These are phyloP conservation scores for Caradrina kadenii DNA, from an alignment of 2,888 invertebrate species.

Conservation along the genomic window DNA sequence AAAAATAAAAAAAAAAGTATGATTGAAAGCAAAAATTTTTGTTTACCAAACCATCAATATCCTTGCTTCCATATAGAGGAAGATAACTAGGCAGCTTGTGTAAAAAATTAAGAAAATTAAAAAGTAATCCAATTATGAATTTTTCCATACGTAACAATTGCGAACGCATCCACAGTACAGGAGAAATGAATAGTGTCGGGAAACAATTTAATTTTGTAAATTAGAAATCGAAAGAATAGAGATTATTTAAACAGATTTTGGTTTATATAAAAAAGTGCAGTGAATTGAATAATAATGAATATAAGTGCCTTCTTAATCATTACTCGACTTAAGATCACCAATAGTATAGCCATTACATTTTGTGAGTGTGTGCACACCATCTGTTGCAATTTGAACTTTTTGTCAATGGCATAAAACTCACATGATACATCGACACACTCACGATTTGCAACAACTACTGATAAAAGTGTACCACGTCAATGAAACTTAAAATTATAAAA, in stretches of 20 bases:
- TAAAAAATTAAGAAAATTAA: constrained; percentile 67
- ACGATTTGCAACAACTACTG: too few species aligned
- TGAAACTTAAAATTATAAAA: neutral
- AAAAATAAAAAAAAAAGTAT: neutral
- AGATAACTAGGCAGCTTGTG: constrained; percentile 94
- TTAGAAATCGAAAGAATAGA: too few species aligned
- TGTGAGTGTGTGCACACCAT: too few species aligned
- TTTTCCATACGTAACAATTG: neutral
- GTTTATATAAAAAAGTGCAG: neutral
- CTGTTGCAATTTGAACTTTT: too few species aligned
- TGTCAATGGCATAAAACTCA: too few species aligned
- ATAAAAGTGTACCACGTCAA: neutral
- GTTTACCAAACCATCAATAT: constrained; percentile 94
- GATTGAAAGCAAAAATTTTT: constrained; percentile 42
- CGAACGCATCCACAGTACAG: neutral
- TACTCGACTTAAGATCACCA: neutral
- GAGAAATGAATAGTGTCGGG: neutral
- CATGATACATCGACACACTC: too few species aligned
- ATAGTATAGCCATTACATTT: neutral
- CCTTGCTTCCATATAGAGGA: constrained; percentile 93
- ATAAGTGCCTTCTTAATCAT: neutral
- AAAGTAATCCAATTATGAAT: constrained; percentile 16
- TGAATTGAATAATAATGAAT: constrained; percentile 6
- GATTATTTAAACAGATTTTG: neutral
- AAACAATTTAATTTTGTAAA: too few species aligned